Evolutionary conservation across 2,797 vertebrate genomes (phyloP), one percentile per base, ranked within the genome.

Genomic region (Prunella strophiata): DNA sequence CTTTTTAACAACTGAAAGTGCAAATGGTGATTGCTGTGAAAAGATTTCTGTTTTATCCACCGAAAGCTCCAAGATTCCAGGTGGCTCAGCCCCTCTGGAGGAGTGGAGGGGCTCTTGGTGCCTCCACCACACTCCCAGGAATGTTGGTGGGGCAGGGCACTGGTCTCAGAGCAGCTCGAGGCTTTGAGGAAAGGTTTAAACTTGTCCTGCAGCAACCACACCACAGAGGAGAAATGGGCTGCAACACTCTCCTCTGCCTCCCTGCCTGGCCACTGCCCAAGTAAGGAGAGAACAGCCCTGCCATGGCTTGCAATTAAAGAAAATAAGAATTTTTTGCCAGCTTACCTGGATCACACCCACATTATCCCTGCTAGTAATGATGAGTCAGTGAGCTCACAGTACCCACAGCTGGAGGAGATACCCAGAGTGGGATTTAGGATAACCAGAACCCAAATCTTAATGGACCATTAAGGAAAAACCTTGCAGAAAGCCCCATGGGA

Each of bases 141-240:
- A 19, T 6, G 26, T 18, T 66, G 51, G 26, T 36, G 30, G 43
- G 23, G n/a, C 30, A 52, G 65, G 21, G 23, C 10, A 34, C 55
- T 11, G n/a, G 12, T 59, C 66, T 34, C 2, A 4, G 54, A 52
- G 50, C 7, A 11, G 30, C 32, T 57, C 1, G 0, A 38, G 45
- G 30, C 5, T 27, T 54, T 58, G 43, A 88, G 63, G 47, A 73
- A 88, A 20, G n/a, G 30, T 50, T 58, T 47, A 9, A 4, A 50
- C 18, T 43, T 47, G 7, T 29, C 40, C 27, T 63, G 43, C n/a
- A 75, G 22, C 63, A 54, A 42, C 8, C 54, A 48, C 23, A 18
- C 14, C 2, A 1, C 22, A 52, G 54, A 38, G 29, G 20, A 20
- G 61, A 88, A 83, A 29, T 18, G 55, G 67, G 42, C 67, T 29